These are phyloP conservation scores for Ctena decussata DNA, from an alignment of 2,888 invertebrate genomes.

Conservation along the genomic window DNA sequence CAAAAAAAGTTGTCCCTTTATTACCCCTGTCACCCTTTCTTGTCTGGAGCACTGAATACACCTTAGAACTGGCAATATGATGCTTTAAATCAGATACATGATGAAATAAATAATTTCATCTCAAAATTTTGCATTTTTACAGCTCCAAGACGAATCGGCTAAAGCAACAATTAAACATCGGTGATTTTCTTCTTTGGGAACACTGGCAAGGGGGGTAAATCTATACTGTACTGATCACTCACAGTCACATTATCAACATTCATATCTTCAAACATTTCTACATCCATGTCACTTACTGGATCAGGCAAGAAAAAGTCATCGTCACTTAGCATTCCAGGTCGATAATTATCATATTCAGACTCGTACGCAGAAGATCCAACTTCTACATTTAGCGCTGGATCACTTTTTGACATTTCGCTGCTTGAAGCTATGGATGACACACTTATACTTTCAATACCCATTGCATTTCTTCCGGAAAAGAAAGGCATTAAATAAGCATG, in stretches of 20 bases:
- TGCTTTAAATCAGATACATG: too few relatives aligned
- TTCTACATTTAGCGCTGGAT: constrained; percentile 84
- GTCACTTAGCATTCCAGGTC: constrained; percentile 88
- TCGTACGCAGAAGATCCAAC: constrained; percentile 90
- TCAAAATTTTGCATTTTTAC: too few relatives aligned
- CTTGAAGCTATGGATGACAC: constrained; percentile 84
- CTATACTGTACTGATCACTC: constrained; percentile 84
- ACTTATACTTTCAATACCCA: constrained; percentile 84
- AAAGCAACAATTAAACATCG: constrained; percentile 70
- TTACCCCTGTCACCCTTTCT: too few relatives aligned
- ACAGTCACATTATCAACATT: constrained; percentile 85
- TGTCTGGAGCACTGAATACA: too few relatives aligned
- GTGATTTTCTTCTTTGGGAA: constrained; percentile 80
- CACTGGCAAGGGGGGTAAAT: constrained; percentile 77
- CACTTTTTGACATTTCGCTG: constrained; percentile 86
- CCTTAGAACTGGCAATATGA: too few relatives aligned
- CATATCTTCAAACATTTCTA: constrained; percentile 86
- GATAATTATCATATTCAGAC: constrained; percentile 91
- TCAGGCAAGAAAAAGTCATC: constrained; percentile 87
- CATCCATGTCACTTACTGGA: constrained; percentile 86
- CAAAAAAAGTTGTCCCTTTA: too few relatives aligned
- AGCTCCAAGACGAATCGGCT: too few relatives aligned
- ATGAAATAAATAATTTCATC: too few relatives aligned
- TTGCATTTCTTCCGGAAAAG: constrained; percentile 73
- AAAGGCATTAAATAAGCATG: constrained; percentile 77